Conservation (phyloP, 1,140 invertebrate genomes). For the Meteorus sp. region DNA sequence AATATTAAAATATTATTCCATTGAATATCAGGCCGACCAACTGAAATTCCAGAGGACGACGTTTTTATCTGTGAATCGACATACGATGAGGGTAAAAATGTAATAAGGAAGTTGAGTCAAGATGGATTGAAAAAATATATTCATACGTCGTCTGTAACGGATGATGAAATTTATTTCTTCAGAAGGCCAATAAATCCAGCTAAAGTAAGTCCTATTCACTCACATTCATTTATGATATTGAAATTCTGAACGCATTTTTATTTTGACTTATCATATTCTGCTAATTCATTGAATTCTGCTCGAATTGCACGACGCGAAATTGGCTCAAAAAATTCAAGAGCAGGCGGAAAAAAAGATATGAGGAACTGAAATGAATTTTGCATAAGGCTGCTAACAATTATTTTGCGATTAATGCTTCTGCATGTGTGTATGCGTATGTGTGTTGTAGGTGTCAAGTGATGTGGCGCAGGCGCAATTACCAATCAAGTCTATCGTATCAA, state of each 20-base stretch:
- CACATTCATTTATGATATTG: not conserved
- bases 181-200: constrained; percentile 73
- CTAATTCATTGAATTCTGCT: too few relatives aligned
- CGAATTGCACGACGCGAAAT: too few relatives aligned
- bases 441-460: constrained; percentile 59
- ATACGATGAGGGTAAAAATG: constrained; percentile 86
- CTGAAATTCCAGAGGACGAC: constrained; percentile 91
- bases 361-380: too few relatives aligned
- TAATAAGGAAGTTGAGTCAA: constrained; percentile 73
- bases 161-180: constrained; percentile 94
- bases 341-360: too few relatives aligned
- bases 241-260: too few relatives aligned
- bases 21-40: constrained; percentile 75
- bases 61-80: constrained; percentile 92
- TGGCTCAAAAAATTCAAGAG: too few relatives aligned
- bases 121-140: constrained; percentile 81
- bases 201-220: constrained; percentile 62
- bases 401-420: not conserved
- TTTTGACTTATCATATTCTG: too few relatives aligned
- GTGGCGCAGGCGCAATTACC: constrained; percentile 57
- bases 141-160: constrained; percentile 78
- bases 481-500: constrained; percentile 52
- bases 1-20: constrained; percentile 1
- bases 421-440: constrained; percentile 35
- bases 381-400: too few relatives aligned